Percentiles rank a stretch among this genome's conserved stretches.
Evolutionary conservation across 64 coral and sea anemone species (phyloP).

Genomic region (Dendrophyllia cribrosa): DNA sequence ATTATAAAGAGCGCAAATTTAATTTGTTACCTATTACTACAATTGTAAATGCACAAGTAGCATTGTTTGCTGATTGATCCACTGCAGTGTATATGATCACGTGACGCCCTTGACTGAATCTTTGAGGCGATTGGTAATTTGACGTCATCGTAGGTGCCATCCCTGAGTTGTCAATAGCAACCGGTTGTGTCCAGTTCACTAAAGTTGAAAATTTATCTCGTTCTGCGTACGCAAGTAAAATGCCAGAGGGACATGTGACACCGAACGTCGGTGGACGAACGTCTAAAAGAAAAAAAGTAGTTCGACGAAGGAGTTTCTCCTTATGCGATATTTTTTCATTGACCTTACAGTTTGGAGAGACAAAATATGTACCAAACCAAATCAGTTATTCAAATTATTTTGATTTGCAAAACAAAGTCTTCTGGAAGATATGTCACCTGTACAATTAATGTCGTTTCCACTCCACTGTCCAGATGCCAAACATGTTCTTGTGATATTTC

Average conservation of each 20-base stretch:
- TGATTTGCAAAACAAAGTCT: neutral
- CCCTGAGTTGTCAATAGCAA: slow-evolving; percentile 49
- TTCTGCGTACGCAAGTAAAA: slow-evolving; percentile 4
- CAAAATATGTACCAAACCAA: too few species aligned
- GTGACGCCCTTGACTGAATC: slow-evolving; percentile 21
- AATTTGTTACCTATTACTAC: neutral
- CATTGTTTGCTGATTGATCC: slow-evolving; percentile 29
- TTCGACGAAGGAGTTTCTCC: too few species aligned
- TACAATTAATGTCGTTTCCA: neutral
- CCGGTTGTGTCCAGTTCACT: slow-evolving; percentile 48
- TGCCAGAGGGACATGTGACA: neutral
- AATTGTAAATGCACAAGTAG: slow-evolving; percentile 35
- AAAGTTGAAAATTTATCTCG: neutral
- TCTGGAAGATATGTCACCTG: neutral
- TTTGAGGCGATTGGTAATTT: neutral
- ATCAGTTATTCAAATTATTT: too few species aligned
- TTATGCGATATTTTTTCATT: too few species aligned
- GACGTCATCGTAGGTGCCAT: neutral
- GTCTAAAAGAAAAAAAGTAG: neutral
- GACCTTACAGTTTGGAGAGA: too few species aligned
- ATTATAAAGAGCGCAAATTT: too few species aligned
- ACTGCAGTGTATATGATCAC: slow-evolving; percentile 32
- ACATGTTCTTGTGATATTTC: slow-evolving; percentile 38
- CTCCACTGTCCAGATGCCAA: neutral
- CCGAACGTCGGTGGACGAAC: slow-evolving; percentile 1